These are phyloP conservation scores for Strongylocentrotus purpuratus DNA, from an alignment of 35 echinoderm and acorn worm species.

Conservation along the genomic window DNA sequence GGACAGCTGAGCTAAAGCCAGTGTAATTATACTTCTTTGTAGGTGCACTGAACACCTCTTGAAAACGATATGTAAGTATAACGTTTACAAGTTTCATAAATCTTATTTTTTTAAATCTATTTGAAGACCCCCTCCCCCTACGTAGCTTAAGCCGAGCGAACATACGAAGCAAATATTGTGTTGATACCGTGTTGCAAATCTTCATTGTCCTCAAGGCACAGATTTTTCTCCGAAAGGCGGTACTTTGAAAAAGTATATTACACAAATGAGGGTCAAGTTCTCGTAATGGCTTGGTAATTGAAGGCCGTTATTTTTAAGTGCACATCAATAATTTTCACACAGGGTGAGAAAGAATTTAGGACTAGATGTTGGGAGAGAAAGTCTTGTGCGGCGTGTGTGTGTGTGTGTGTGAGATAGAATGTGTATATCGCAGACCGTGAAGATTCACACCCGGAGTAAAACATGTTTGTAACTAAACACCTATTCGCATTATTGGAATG, in stretches of 20 bases:
- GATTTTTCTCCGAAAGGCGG: neutral
- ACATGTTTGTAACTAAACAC: neutral
- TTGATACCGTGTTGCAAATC: neutral
- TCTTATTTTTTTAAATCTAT: no score
- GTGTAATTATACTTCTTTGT: no score
- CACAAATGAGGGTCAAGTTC: neutral
- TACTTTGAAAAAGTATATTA: neutral
- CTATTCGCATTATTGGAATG: neutral
- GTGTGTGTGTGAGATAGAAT: neutral
- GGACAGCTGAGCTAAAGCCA: no score
- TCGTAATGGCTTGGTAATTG: neutral
- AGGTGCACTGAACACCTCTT: no score
- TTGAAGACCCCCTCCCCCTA: no score
- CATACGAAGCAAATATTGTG: neutral
- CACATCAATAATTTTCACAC: neutral
- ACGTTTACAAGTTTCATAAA: no score
- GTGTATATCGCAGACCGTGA: neutral
- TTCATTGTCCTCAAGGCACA: neutral
- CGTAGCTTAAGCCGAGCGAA: neutral
- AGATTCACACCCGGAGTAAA: neutral
- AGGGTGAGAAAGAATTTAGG: neutral
- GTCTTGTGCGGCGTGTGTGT: neutral
- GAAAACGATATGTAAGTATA: no score
- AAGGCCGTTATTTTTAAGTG: neutral
- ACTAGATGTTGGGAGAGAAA: neutral